Conservation (phyloP, 1,140 invertebrate species). For the Micrasema longulum region DNA sequence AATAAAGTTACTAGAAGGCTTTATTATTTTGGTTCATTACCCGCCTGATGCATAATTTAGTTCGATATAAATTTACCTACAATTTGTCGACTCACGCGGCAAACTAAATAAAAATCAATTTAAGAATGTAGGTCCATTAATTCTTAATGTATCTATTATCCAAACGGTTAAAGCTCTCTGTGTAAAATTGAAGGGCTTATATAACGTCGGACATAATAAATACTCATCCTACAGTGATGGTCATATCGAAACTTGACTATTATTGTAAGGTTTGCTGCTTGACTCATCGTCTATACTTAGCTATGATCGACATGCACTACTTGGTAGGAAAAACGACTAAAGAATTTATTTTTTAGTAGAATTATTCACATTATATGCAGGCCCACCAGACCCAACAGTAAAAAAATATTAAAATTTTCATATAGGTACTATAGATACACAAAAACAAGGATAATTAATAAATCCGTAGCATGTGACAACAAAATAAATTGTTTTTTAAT, state of each 20-base stretch:
- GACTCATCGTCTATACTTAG: slow-evolving; percentile 47
- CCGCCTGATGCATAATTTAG: neutral
- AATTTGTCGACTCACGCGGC: slow-evolving; percentile 9
- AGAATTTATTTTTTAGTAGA: too few relatives aligned
- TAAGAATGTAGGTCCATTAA: slow-evolving; percentile 8
- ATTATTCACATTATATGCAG: too few relatives aligned
- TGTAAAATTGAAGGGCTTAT: neutral
- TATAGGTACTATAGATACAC: too few relatives aligned
- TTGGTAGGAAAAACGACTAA: slow-evolving; percentile 1
- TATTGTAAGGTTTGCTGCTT: slow-evolving; percentile 20
- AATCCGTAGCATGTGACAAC: too few relatives aligned
- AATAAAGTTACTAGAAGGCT: neutral
- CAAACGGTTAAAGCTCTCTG: slow-evolving; percentile 1
- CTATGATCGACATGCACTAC: slow-evolving; percentile 17
- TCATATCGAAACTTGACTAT: slow-evolving; percentile 9
- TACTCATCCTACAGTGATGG: neutral
- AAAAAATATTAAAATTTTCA: too few relatives aligned
- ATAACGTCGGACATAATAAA: neutral
- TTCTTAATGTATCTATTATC: slow-evolving; percentile 21
- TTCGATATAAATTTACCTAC: neutral
- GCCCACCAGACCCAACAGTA: too few relatives aligned
- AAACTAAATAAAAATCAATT: neutral
- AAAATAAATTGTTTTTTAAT: too few relatives aligned
- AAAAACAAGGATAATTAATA: too few relatives aligned
- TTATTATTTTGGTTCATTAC: neutral